Percentiles rank a stretch among this genome's conserved stretches.
phyloP scores from a whole-genome alignment of 2,888 invertebrate species.

The Himalopsyche kuldschensis region DNA sequence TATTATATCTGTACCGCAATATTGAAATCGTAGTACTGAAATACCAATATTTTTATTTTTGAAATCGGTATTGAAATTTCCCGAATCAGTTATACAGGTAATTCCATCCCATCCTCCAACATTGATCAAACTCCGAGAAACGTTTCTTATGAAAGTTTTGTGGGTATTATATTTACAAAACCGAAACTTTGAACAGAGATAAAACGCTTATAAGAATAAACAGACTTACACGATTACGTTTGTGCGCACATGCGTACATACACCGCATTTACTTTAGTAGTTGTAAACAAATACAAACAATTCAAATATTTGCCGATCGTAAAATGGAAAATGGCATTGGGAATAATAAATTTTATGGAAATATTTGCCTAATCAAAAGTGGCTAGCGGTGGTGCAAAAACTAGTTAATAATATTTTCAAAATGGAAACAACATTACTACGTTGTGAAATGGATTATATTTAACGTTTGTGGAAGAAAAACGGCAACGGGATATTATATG shows the following conservation, averaged over 20 bases:
- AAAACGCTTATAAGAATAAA: constrained; percentile 28
- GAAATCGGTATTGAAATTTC: too few relatives aligned
- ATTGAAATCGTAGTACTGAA: too few relatives aligned
- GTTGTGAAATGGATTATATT: neutral
- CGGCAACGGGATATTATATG: too few relatives aligned
- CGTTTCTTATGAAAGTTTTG: neutral
- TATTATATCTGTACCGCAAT: too few relatives aligned
- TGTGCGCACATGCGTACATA: neutral
- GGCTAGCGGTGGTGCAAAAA: neutral
- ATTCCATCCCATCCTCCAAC: too few relatives aligned
- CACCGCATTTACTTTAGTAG: neutral
- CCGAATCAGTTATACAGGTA: too few relatives aligned
- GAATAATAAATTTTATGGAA: constrained; percentile 2
- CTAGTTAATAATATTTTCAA: neutral
- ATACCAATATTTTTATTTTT: too few relatives aligned
- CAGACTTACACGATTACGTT: constrained; percentile 1
- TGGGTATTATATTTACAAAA: constrained; percentile 32
- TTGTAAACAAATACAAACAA: constrained; percentile 5
- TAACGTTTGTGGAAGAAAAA: too few relatives aligned
- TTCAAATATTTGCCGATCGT: constrained; percentile 25
- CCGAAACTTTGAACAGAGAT: constrained; percentile 21
- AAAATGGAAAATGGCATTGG: constrained; percentile 8
- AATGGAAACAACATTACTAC: neutral
- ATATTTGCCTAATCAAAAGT: constrained; percentile 9
- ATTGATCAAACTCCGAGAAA: neutral